Conservation (phyloP, 2,113 vertebrate genomes). For the Numenius arquata region DNA sequence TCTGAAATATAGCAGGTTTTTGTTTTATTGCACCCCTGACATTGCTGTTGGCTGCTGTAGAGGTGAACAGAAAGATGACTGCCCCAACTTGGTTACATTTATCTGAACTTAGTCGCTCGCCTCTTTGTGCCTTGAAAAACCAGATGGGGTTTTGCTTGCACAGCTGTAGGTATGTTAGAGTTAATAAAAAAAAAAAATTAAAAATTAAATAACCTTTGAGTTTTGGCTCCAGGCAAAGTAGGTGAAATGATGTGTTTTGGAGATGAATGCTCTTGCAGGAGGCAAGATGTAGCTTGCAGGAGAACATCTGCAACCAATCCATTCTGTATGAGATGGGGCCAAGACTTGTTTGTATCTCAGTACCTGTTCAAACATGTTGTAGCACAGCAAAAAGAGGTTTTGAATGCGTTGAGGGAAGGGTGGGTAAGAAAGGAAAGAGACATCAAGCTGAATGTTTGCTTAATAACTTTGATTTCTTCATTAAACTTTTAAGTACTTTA, state of each 20-base stretch:
- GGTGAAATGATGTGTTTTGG: constrained; percentile 83
- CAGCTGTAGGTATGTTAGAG: constrained; percentile 58
- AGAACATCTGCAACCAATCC: constrained; percentile 95
- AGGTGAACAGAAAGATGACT: background rate
- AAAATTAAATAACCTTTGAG: constrained; percentile 72
- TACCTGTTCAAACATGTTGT: constrained; percentile 88
- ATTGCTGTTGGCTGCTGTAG: constrained; percentile 13
- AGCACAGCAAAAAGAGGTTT: constrained; percentile 78
- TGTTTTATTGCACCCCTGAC: constrained; percentile 27
- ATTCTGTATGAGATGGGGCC: constrained; percentile 89
- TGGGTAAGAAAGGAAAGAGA: constrained; percentile 67
- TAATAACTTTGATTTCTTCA: constrained; percentile 62
- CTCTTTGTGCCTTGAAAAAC: constrained; percentile 15
- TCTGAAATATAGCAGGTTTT: constrained; percentile 31
- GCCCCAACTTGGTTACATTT: background rate
- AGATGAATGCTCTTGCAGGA: constrained; percentile 89
- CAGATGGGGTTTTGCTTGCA: constrained; percentile 40
- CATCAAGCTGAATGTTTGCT: constrained; percentile 50
- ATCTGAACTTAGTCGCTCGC: background rate
- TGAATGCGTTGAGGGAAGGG: constrained; percentile 73
- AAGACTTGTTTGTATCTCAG: constrained; percentile 93
- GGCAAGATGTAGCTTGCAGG: constrained; percentile 93
- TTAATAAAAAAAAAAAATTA: constrained; percentile 55
- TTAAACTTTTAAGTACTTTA: constrained; percentile 31
- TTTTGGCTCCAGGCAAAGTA: constrained; percentile 83